Evolutionary conservation across 2,888 invertebrate genomes (phyloP).

Genomic region (Drosophila maculinotata): DNA sequence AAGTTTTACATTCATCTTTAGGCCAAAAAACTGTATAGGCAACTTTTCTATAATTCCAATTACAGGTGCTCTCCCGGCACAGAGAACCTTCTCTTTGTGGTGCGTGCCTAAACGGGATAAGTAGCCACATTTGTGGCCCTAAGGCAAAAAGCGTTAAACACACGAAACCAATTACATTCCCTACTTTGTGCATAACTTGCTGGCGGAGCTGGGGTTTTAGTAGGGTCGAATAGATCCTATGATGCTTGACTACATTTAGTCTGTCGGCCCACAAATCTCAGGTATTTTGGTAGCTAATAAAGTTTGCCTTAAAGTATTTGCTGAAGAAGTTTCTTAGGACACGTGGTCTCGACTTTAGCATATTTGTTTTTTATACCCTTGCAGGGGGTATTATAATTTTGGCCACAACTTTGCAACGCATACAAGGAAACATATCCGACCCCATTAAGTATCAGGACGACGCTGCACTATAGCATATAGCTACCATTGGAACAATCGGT

Average conservation of each 20-base stretch:
- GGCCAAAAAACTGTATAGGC: background rate
- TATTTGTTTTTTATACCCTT: no score
- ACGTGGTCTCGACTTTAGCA: slow-evolving; percentile 36
- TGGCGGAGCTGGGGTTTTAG: background rate
- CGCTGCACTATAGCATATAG: no score
- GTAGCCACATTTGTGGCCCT: slow-evolving; percentile 51
- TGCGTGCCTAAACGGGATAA: slow-evolving; percentile 69
- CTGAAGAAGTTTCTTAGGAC: slow-evolving; percentile 38
- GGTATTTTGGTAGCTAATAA: slow-evolving; percentile 77
- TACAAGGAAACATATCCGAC: no score
- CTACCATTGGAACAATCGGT: no score
- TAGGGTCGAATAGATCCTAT: slow-evolving; percentile 2
- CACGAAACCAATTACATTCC: slow-evolving; percentile 74
- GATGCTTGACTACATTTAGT: slow-evolving; percentile 28
- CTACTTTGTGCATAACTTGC: slow-evolving; percentile 40
- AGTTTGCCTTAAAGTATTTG: slow-evolving; percentile 78
- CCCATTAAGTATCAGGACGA: no score
- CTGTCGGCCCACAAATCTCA: slow-evolving; percentile 67
- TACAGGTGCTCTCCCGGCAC: slow-evolving; percentile 14
- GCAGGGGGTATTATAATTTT: no score
- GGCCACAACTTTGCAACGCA: no score
- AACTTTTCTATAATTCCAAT: slow-evolving; percentile 15
- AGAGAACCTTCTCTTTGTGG: slow-evolving; percentile 43
- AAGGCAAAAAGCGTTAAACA: slow-evolving; percentile 71
- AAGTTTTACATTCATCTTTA: slow-evolving; percentile 20